Conservation (phyloP, 1,140 invertebrate genomes). For the Limonius californicus region DNA sequence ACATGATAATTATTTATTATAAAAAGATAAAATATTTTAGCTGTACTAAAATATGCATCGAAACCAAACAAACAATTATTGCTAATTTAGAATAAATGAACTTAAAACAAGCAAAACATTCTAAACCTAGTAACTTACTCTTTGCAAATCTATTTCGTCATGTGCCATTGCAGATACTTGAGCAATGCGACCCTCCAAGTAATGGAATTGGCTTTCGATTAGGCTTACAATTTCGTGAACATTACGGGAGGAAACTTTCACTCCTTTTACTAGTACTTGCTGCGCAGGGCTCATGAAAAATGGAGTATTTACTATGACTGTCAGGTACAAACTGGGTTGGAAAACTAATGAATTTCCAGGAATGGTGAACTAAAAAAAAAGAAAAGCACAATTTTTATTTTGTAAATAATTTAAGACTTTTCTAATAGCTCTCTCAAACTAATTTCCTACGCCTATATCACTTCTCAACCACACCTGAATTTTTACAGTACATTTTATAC, state of each 20-base stretch:
- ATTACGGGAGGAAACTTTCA: constrained; percentile 61
- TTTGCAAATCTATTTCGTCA: constrained; percentile 52
- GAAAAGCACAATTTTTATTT: neutral
- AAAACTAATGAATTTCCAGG: constrained; percentile 65
- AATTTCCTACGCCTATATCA: too few relatives aligned
- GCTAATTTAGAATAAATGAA: too few relatives aligned
- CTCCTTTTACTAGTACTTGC: constrained; percentile 74
- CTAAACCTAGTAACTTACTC: constrained; percentile 27
- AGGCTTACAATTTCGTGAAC: constrained; percentile 57
- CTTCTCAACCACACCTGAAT: too few relatives aligned
- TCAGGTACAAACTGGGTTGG: constrained; percentile 70
- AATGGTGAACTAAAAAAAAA: constrained; percentile 59
- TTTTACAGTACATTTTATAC: neutral
- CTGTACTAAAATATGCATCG: too few relatives aligned
- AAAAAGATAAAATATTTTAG: too few relatives aligned
- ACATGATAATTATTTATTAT: too few relatives aligned
- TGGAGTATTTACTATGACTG: constrained; percentile 76
- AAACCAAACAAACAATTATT: too few relatives aligned
- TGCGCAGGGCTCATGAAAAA: constrained; percentile 68
- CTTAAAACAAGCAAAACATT: too few relatives aligned
- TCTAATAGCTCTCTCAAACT: too few relatives aligned
- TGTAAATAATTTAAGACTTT: too few relatives aligned
- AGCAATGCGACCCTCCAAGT: constrained; percentile 62
- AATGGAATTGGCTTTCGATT: constrained; percentile 56
- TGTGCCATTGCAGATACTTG: constrained; percentile 53